A percentile compares a stretch with the other conserved stretches of the same genome.
These are phyloP conservation scores for Acleris sparsana DNA, from an alignment of 2,888 invertebrate species.

Conservation along the genomic window DNA sequence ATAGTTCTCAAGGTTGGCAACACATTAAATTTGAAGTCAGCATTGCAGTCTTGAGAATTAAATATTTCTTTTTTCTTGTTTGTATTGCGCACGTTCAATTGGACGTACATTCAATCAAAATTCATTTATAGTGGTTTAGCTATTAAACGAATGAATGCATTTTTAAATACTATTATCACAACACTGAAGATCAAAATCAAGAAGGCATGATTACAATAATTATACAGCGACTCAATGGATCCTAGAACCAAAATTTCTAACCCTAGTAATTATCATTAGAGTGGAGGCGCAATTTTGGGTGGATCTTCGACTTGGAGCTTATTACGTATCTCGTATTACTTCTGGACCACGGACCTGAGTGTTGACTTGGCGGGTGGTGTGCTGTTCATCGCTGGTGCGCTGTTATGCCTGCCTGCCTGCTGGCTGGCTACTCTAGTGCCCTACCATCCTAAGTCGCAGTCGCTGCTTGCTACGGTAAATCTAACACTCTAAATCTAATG, in stretches of 20 bases:
- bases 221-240: no score
- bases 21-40: no score
- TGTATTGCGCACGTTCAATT: no score
- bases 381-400: constrained; percentile 62
- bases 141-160: background rate
- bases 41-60: no score
- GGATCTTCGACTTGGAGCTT: constrained; percentile 67
- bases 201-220: background rate
- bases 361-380: constrained; percentile 64
- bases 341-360: constrained; percentile 74
- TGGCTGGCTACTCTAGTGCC: constrained; percentile 73
- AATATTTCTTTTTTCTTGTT: no score
- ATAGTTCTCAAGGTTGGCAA: no score
- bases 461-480: constrained; percentile 61
- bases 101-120: no score
- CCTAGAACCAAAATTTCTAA: no score
- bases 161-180: no score
- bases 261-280: constrained; percentile 48
- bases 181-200: no score
- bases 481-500: no score
- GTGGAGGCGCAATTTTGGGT: constrained; percentile 71
- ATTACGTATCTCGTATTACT: constrained; percentile 73
- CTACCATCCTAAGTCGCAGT: constrained; percentile 59
- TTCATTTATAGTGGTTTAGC: background rate
- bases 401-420: constrained; percentile 73